Base-by-base conservation (phyloP, 2,888 invertebrate genomes). In the Lasioglossum morio region DNA sequence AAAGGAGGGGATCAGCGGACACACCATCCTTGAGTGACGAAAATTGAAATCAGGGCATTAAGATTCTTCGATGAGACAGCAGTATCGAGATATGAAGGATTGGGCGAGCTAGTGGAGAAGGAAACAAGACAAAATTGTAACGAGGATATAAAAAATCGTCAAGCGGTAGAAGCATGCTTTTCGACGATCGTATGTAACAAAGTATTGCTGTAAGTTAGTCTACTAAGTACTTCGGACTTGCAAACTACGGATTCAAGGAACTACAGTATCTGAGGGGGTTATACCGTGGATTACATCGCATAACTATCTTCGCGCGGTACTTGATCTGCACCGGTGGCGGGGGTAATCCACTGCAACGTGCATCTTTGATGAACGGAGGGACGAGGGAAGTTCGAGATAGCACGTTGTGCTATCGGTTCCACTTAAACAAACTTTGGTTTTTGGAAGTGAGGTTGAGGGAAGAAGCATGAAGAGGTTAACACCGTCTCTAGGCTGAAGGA, bases 191-290 rank as follows among this genome's bases (percentile, higher is more conserved):
- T 69, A 77, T 16, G 66, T 69, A 69, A 75, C 23, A 16, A 77
- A 27, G 27, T 14, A 72, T 66, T 72, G 46, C 46, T 46, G 16
- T 46, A 46, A 46, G 74, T 84, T 74, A 82, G 69, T 60, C 2
- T n/a, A 37, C 69, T 82, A 78, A 77, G 60, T 74, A 70, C 12
- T 72, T 74, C 37, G 34, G 19, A 75, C 43, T 27, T 57, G 37
- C 12, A 14, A 63, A 70, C 23, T 66, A 48, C 23, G 30, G 27
- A 69, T 19, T 60, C 27, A 23, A 43, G 43, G 4, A 43, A 43
- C 14, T 43, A 43, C 14, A 30, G 43, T 43, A 4, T 27, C n/a
- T 16, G 23, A 72, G 34, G 48, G 48, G 34, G 2, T 53, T 23
- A 48, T 48, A 46, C 57, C 43, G 69, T 37, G 60, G 37, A 27